Evolutionary conservation across 2,797 vertebrate genomes (phyloP), one percentile per base, ranked within the genome.

Genomic region (Ptychobarbus kaznakovi): DNA sequence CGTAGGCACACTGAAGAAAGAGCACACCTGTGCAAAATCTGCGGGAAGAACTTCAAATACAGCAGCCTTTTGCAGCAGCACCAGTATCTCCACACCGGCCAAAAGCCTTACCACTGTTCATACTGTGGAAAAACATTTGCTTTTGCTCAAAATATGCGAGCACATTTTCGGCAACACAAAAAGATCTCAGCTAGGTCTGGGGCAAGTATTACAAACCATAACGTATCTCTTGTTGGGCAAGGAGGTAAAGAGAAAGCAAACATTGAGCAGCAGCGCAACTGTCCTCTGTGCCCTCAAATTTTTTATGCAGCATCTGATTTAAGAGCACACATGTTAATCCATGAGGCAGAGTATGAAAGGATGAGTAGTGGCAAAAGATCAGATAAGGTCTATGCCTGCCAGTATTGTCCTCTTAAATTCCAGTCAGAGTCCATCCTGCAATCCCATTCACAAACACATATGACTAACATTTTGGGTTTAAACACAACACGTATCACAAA

Each of bases 71-170:
- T 96, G 83, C 95, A 95, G 86, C 96, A 96, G 84, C 96, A 96
- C 77, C 94, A 95, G 89, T 96, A 94, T 80, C 93, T 96, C 80
- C 96, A 96, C 92, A 96, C 95, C 0, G 95, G 95, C 15, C 93
- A 94, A 91, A 96, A 95, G 87, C 94, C 95, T 7, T 96, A 96
- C 90, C 87, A 86, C 80, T 96, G 96, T 86, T 92, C 94, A 0
- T 93, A 95, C 73, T 96, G 96, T 18, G 95, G 94, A 9, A 95
- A 95, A 87, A 90, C 38, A 1, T 96, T 96, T 65, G 95, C 95
- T 35, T 95, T 96, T 9, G 94, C 95, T 6, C 95, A 96, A 88
- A 96, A 96, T 89, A 93, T 96, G 95, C 95, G 95, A 91, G 94
- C 94, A 0, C 96, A 96, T 91, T 94, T 90, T 84, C 94, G 95